Evolutionary conservation across 2,113 vertebrate species (phyloP).

Genomic region (Chionomys nivalis): DNA sequence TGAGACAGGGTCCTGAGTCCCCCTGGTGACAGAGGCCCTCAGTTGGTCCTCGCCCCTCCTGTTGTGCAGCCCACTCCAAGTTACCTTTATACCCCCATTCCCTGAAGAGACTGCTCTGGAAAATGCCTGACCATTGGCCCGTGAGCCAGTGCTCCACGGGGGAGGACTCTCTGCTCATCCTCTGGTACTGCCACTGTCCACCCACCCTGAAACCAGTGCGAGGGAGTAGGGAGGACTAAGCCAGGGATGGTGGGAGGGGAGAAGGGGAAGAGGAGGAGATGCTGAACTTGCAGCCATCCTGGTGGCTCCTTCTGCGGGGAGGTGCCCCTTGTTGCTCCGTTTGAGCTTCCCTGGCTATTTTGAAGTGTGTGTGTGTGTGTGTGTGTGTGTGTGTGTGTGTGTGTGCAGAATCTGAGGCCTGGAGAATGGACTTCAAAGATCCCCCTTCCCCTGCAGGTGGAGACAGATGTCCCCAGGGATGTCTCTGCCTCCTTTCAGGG

Average conservation of each 20-base stretch:
- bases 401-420: not conserved
- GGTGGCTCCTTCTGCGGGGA: not conserved
- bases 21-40: not conserved
- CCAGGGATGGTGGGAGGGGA: not conserved
- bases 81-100: not conserved
- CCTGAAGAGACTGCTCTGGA: constrained; percentile 35
- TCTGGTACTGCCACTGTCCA: too few species aligned
- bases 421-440: not conserved
- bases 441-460: not conserved
- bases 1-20: not conserved
- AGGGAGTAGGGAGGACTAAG: not conserved
- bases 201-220: not conserved
- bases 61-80: not conserved
- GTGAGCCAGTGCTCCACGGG: not conserved
- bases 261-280: not conserved
- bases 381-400: not conserved
- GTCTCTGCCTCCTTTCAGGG: constrained; percentile 49
- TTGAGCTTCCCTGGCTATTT: not conserved
- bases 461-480: not conserved
- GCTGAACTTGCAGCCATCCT: too few species aligned
- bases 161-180: not conserved
- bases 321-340: not conserved
- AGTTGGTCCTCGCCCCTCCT: not conserved
- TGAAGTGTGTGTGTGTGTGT: not conserved
- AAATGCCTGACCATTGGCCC: not conserved